A percentile compares a stretch with the other conserved stretches of the same genome.
These are phyloP conservation scores for Parauchenoglanis punctatus DNA, from an alignment of 2,797 vertebrate species.

Conservation along the genomic window DNA sequence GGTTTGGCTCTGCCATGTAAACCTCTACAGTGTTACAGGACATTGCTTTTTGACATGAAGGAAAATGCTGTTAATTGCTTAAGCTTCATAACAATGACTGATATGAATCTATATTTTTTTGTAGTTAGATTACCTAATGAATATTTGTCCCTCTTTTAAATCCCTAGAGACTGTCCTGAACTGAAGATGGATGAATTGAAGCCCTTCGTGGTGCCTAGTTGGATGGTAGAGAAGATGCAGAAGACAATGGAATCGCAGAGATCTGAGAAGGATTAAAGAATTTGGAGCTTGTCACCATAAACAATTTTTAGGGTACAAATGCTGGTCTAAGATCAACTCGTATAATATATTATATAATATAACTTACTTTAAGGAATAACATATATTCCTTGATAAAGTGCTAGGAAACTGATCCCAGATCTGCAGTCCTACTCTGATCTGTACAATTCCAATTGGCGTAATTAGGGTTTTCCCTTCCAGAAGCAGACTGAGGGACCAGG, in stretches of 20 bases:
- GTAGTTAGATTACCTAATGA: background rate
- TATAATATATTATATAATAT: background rate
- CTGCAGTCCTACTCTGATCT: background rate
- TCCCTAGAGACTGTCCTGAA: slow-evolving; percentile 83
- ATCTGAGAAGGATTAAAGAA: slow-evolving; percentile 72
- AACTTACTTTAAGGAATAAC: background rate
- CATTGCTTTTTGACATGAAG: background rate
- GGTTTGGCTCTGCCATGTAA: background rate
- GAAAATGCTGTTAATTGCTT: background rate
- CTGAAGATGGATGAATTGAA: slow-evolving; percentile 90
- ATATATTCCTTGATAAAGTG: background rate
- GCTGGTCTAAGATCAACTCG: background rate
- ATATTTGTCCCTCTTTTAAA: slow-evolving; percentile 12
- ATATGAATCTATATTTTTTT: background rate
- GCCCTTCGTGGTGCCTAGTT: slow-evolving; percentile 84
- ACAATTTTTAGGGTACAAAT: slow-evolving; percentile 3
- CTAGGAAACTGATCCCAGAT: background rate
- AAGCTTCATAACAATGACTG: background rate
- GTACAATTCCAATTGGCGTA: background rate
- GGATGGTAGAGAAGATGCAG: slow-evolving; percentile 96
- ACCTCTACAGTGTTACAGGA: too few relatives aligned
- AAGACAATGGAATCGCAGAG: slow-evolving; percentile 88
- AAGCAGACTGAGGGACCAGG: slow-evolving; percentile 20
- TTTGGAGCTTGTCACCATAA: background rate
- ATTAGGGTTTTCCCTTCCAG: background rate